A percentile compares a stretch with the other conserved stretches of the same genome.
These are phyloP conservation scores for Sminthurides aquaticus DNA, from an alignment of 2,888 invertebrate genomes.

Conservation along the genomic window DNA sequence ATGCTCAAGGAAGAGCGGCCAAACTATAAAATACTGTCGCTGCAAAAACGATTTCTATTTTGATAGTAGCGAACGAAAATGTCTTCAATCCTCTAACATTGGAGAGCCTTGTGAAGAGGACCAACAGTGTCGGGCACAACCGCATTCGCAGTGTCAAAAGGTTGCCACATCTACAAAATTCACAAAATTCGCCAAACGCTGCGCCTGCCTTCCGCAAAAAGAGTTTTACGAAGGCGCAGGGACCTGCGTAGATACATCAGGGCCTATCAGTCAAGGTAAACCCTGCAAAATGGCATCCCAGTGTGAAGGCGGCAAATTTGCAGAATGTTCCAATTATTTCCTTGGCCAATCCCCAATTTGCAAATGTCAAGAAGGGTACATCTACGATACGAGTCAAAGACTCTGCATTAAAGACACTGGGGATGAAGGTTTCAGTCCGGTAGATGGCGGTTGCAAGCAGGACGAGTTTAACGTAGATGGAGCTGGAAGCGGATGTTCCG, in stretches of 20 bases:
- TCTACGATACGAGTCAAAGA: not conserved
- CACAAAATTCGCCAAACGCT: not conserved
- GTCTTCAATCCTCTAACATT: not conserved
- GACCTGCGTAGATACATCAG: not conserved
- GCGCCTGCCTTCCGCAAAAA: constrained; percentile 9
- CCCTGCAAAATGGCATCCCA: constrained; percentile 8
- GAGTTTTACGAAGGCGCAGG: constrained; percentile 9
- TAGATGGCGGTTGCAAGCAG: not conserved
- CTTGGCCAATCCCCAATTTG: constrained; percentile 15
- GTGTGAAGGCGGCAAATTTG: constrained; percentile 10
- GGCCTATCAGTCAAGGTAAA: constrained; percentile 3
- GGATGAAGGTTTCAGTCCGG: not conserved
- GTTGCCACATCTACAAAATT: not conserved
- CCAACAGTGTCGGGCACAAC: constrained; percentile 15
- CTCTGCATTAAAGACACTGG: not conserved
- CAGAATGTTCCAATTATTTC: constrained; percentile 4
- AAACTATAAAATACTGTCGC: constrained; percentile 2
- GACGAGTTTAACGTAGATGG: not conserved
- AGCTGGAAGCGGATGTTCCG: not conserved
- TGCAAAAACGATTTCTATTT: constrained; percentile 15
- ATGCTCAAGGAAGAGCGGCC: not conserved
- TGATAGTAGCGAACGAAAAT: not conserved
- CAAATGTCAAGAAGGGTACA: constrained; percentile 9
- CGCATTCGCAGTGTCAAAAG: constrained; percentile 10
- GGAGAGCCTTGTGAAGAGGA: constrained; percentile 11